Evolutionary conservation across 2,888 invertebrate genomes (phyloP), one percentile per base, ranked within the genome.

Genomic region (Calameuta pallipes): DNA sequence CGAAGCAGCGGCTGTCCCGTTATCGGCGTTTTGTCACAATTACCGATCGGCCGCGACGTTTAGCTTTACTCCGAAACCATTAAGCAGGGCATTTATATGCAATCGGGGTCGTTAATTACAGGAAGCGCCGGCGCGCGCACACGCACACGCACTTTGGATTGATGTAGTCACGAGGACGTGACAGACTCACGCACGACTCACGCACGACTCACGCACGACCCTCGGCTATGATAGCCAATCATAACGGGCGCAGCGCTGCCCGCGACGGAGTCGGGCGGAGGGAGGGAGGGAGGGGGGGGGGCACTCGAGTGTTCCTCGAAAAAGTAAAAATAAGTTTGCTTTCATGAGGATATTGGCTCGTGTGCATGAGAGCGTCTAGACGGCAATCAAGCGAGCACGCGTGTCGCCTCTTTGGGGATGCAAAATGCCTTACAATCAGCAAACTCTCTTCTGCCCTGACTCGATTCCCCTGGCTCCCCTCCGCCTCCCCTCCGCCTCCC

Each of bases 81-180:
- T 88, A 87, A 87, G 82, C 70, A 33, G 81, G 80, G 84, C 87
- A 86, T 88, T 87, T 88, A 87, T 86, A 86, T 87, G 87, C 88
- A 87, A 90, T 90, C 87, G 89, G 84, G 90, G 90, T 90, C 90
- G 89, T 90, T 90, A 89, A 89, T 90, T 89, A 89, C 89, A 90
- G 90, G 90, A 90, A 90, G 88, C 89, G 87, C 85, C 87, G 83
- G 85, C 84, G 85, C 85, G 81, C 83, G 82, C 80, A 80, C 69
- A 70, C 70, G 12, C 36, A 12, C 85, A 81, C 83, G 82, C 80
- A 30, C 70, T 33, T 11, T 69, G 33, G 74, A 56, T 23, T 15
- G 69, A 36, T 71, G 69, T 79, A 76, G 78, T 71, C 78, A 77
- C 81, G 81, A 80, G 80, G 80, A 83, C 82, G 82, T 81, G 83